Percentiles rank a stretch among this genome's conserved stretches.
These are phyloP conservation scores for Drosophila teissieri DNA, from an alignment of 1,140 invertebrate species.

Conservation along the genomic window DNA sequence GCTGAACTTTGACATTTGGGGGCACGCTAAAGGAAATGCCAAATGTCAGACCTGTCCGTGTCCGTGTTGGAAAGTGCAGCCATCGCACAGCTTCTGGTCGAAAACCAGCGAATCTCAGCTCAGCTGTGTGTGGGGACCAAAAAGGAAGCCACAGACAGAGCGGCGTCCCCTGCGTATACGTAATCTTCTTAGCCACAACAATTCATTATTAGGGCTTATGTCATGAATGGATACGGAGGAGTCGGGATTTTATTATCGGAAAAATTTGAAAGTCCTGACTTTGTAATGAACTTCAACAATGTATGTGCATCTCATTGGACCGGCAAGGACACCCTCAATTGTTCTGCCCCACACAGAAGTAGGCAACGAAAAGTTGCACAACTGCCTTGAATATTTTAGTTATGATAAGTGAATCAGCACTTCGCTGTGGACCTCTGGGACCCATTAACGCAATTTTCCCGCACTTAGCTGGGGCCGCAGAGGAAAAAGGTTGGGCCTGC, in stretches of 20 bases:
- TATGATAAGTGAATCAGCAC: conserved; percentile 28
- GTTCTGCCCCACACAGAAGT: conserved; percentile 8
- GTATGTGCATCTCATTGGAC: conserved; percentile 53
- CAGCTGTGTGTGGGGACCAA: conserved; percentile 12
- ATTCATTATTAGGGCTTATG: conserved; percentile 41
- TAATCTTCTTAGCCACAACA: conserved; percentile 39
- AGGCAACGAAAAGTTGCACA: conserved; percentile 29
- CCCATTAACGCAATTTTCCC: conserved; percentile 50
- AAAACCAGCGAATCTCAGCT: background rate
- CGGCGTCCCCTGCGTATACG: conserved; percentile 63
- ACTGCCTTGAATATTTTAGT: conserved; percentile 37
- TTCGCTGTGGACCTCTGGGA: conserved; percentile 19
- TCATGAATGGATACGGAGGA: conserved; percentile 19
- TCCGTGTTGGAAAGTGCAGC: conserved; percentile 19
- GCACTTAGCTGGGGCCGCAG: conserved; percentile 13
- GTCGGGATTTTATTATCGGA: conserved; percentile 8
- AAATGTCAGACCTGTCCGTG: conserved; percentile 51
- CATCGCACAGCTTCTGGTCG: conserved; percentile 36
- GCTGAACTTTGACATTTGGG: conserved; percentile 71
- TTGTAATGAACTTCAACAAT: conserved; percentile 56
- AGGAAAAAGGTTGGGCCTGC: conserved; percentile 7
- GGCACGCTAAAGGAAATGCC: conserved; percentile 46
- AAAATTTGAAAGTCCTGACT: conserved; percentile 27
- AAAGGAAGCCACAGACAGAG: conserved; percentile 39
- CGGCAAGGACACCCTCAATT: background rate